These are phyloP conservation scores for Puma concolor DNA, from an alignment of 2,113 vertebrate species.

Conservation along the genomic window DNA sequence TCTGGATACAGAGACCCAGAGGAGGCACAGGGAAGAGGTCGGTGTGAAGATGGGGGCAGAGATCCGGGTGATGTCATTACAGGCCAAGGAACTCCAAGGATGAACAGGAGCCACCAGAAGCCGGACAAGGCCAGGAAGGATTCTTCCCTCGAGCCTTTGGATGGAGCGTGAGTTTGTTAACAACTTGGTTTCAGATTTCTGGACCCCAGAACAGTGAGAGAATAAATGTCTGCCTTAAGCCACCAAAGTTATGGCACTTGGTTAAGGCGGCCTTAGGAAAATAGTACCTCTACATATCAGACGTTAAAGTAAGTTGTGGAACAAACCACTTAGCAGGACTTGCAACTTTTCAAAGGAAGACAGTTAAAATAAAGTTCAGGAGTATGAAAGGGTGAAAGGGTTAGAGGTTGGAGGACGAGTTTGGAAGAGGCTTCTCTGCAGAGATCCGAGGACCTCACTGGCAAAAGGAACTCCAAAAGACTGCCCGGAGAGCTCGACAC, in stretches of 20 bases:
- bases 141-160: not conserved
- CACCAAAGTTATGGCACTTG: not conserved
- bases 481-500: not conserved
- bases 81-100: not conserved
- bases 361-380: not conserved
- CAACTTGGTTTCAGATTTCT: not conserved
- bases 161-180: too few species aligned
- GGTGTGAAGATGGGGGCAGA: not conserved
- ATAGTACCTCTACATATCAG: too few species aligned
- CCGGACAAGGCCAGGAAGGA: not conserved
- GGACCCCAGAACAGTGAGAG: not conserved
- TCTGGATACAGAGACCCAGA: not conserved
- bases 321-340: not conserved
- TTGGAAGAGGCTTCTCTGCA: not conserved
- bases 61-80: not conserved
- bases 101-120: not conserved
- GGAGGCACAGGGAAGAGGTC: accelerated
- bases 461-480: not conserved
- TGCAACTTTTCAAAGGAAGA: not conserved
- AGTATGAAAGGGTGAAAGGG: not conserved
- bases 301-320: not conserved
- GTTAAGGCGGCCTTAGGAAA: not conserved
- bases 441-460: not conserved
- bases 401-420: not conserved
- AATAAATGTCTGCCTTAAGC: not conserved